Conservation (phyloP, 2,797 vertebrate genomes). For the Carduelis carduelis region DNA sequence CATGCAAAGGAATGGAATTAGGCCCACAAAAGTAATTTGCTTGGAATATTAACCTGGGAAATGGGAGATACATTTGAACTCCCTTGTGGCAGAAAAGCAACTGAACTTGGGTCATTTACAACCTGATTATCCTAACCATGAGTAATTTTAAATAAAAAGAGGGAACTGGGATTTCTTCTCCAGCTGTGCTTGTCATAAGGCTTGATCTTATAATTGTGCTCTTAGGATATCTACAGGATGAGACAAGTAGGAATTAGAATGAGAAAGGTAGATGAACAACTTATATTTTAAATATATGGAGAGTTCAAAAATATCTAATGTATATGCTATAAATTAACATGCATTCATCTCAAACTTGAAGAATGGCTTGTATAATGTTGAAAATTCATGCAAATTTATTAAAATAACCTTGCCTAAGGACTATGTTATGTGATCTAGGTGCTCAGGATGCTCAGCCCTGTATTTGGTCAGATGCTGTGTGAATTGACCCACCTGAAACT, state of each 20-base stretch:
- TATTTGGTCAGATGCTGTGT: background rate
- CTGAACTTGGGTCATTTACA: slow-evolving; percentile 50
- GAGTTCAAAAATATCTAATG: background rate
- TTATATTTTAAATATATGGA: background rate
- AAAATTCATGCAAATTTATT: background rate
- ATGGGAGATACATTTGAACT: slow-evolving; percentile 4
- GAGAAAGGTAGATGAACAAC: background rate
- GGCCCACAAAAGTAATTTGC: slow-evolving; percentile 60
- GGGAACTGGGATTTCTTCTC: slow-evolving; percentile 47
- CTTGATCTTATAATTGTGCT: slow-evolving; percentile 51
- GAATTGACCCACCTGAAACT: background rate
- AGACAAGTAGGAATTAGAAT: slow-evolving; percentile 29
- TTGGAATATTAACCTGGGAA: slow-evolving; percentile 63
- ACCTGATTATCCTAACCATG: slow-evolving; percentile 54
- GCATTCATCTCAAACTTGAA: background rate
- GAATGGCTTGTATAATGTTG: background rate
- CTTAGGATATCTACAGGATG: slow-evolving; percentile 32
- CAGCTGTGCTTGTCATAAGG: slow-evolving; percentile 26
- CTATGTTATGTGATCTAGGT: background rate
- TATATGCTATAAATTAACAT: background rate
- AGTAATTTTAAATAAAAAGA: slow-evolving; percentile 59
- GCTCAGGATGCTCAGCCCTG: background rate
- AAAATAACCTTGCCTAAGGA: background rate
- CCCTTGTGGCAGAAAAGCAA: slow-evolving; percentile 28
- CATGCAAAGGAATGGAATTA: background rate